A percentile compares a stretch with the other conserved stretches of the same genome.
phyloP scores from a whole-genome alignment of 2,888 invertebrate species.

The Bhutanitis thaidina region DNA sequence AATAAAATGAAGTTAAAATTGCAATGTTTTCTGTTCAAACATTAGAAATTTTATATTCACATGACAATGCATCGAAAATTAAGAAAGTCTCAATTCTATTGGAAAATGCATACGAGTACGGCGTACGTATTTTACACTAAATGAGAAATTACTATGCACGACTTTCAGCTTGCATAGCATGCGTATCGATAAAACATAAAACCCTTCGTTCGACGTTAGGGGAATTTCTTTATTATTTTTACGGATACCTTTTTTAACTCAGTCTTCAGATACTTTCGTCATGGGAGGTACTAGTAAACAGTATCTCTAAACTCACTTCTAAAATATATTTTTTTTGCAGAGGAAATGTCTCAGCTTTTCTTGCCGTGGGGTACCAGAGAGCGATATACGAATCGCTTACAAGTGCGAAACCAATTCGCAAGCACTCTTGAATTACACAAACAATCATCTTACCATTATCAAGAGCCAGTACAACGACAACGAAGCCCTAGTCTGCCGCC shows the following conservation, averaged over 20 bases:
- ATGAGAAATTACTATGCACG: slow-evolving; percentile 21
- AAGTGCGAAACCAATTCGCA: slow-evolving; percentile 70
- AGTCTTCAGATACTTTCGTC: slow-evolving; percentile 53
- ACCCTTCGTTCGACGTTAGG: slow-evolving; percentile 52
- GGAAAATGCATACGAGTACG: too few relatives aligned
- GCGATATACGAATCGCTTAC: slow-evolving; percentile 61
- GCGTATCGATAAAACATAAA: slow-evolving; percentile 70
- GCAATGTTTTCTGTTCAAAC: too few relatives aligned
- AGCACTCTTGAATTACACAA: slow-evolving; percentile 69
- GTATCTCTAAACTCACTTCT: neutral
- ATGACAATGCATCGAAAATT: too few relatives aligned
- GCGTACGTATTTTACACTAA: too few relatives aligned
- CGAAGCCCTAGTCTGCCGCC: slow-evolving; percentile 86
- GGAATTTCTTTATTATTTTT: slow-evolving; percentile 54
- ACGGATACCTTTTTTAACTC: slow-evolving; percentile 42
- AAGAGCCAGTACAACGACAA: slow-evolving; percentile 64
- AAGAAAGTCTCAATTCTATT: too few relatives aligned
- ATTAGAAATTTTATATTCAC: too few relatives aligned
- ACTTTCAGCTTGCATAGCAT: slow-evolving; percentile 34
- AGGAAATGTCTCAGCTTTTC: slow-evolving; percentile 89
- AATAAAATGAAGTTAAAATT: too few relatives aligned
- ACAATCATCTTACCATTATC: slow-evolving; percentile 66
- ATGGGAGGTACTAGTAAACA: slow-evolving; percentile 47
- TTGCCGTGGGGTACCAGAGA: slow-evolving; percentile 86
- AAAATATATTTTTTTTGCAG: slow-evolving; percentile 66